phyloP scores from a whole-genome alignment of 2,113 vertebrate genomes.

The Telmatochromis bifrenatus region DNA sequence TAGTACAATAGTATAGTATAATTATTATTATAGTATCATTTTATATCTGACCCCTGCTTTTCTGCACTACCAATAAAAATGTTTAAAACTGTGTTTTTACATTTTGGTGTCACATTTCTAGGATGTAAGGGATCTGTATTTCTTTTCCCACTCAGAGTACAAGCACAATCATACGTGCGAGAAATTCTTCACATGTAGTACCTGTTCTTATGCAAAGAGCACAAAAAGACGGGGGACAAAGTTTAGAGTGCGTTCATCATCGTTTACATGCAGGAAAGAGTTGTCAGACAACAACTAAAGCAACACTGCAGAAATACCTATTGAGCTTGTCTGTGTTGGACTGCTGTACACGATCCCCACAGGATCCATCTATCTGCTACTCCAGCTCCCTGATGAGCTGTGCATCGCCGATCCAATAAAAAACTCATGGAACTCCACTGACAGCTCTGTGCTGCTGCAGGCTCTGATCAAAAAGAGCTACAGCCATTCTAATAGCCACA shows the following conservation, averaged over 20 bases:
- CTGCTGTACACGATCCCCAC: background rate
- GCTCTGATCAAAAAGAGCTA: slow-evolving; percentile 60
- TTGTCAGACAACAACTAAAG: background rate
- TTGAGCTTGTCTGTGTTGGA: background rate
- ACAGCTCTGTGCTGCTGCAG: slow-evolving; percentile 56
- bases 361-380: slow-evolving; percentile 32
- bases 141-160: background rate
- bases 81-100: background rate
- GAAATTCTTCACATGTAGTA: background rate
- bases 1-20: background rate
- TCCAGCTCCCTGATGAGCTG: slow-evolving; percentile 29
- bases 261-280: background rate
- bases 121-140: background rate
- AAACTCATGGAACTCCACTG: slow-evolving; percentile 23
- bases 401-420: slow-evolving; percentile 53
- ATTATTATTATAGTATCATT: background rate
- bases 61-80: background rate
- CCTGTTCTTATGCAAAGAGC: background rate
- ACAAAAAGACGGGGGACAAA: background rate
- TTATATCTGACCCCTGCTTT: background rate
- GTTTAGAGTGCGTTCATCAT: background rate
- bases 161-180: background rate
- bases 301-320: background rate
- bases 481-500: slow-evolving; percentile 62
- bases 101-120: background rate